These are phyloP conservation scores for Asarcornis scutulata DNA, from an alignment of 2,113 vertebrate genomes.

Conservation along the genomic window DNA sequence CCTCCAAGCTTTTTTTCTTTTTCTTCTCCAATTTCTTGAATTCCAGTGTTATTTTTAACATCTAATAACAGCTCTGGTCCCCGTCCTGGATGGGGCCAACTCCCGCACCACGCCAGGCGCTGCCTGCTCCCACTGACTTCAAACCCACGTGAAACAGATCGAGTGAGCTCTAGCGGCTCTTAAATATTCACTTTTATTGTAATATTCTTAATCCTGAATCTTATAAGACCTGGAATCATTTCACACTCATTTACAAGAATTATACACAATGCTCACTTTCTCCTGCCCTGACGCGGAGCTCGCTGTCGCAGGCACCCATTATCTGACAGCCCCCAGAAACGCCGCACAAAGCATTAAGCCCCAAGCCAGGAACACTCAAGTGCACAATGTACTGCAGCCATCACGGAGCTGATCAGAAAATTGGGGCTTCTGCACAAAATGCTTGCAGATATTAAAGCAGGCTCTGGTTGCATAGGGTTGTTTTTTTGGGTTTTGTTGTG, in stretches of 20 bases:
- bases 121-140: not conserved
- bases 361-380: not conserved
- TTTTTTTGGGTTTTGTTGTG: too few relatives aligned
- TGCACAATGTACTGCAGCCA: not conserved
- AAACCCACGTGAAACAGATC: not conserved
- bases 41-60: constrained; percentile 16
- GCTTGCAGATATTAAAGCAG: not conserved
- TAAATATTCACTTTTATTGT: not conserved
- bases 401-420: not conserved
- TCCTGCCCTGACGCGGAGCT: not conserved
- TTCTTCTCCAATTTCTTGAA: not conserved
- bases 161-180: not conserved
- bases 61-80: not conserved
- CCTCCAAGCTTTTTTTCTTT: not conserved
- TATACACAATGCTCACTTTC: not conserved
- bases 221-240: not conserved
- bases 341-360: not conserved
- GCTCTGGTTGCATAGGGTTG: not conserved
- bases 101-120: not conserved
- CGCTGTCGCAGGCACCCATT: not conserved
- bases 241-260: constrained; percentile 1
- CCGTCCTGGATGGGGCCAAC: not conserved
- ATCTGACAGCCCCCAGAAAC: not conserved
- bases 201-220: not conserved
- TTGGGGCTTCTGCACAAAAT: not conserved